These are phyloP conservation scores for Mercenaria mercenaria DNA, from an alignment of 1,140 invertebrate species.

Conservation along the genomic window DNA sequence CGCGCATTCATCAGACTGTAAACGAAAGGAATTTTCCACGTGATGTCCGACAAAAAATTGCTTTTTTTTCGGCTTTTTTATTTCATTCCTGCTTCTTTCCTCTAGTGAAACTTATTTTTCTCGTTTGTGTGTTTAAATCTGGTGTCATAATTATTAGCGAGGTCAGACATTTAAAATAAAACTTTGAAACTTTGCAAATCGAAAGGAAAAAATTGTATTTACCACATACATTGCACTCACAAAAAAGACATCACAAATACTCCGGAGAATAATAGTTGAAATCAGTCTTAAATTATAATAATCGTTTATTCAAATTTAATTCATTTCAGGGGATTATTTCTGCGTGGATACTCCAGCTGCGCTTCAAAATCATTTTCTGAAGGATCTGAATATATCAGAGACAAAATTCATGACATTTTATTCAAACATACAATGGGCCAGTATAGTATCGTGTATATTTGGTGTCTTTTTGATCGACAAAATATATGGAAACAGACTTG, in stretches of 20 bases:
- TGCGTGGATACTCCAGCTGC: conserved; percentile 8
- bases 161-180: background rate
- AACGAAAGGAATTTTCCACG: too few relatives aligned
- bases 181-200: background rate
- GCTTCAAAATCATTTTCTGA: conserved; percentile 36
- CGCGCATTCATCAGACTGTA: too few relatives aligned
- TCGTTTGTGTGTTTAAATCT: too few relatives aligned
- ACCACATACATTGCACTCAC: too few relatives aligned
- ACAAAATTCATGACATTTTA: conserved; percentile 55
- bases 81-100: too few relatives aligned
- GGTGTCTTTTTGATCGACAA: conserved; percentile 42
- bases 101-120: too few relatives aligned
- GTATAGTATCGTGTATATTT: conserved; percentile 39
- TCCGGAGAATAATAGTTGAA: background rate
- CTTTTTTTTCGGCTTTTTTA: too few relatives aligned
- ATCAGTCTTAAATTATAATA: too few relatives aligned
- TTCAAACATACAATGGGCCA: conserved; percentile 33
- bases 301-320: background rate
- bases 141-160: background rate
- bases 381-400: conserved; percentile 38
- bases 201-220: too few relatives aligned
- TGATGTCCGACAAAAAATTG: too few relatives aligned
- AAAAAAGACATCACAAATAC: too few relatives aligned
- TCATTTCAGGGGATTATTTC: conserved; percentile 36
- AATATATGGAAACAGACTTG: background rate